These are phyloP conservation scores for Halesus radiatus DNA, from an alignment of 1,140 invertebrate species.

Conservation along the genomic window DNA sequence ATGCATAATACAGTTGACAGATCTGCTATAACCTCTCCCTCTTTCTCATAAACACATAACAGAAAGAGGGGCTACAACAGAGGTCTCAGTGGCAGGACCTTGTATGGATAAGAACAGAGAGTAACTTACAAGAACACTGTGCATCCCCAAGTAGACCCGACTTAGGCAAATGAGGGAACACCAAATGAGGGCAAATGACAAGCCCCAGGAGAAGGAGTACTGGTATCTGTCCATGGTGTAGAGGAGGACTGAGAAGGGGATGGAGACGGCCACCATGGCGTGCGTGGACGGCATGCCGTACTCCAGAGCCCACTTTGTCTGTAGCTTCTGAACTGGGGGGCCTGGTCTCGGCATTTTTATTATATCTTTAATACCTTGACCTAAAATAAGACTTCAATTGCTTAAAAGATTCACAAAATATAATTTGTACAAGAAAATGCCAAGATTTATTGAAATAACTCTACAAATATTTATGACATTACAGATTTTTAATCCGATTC, in stretches of 20 bases:
- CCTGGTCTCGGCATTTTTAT: constrained; percentile 87
- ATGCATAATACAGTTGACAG: no score
- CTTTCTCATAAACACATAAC: no score
- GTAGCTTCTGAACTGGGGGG: constrained; percentile 85
- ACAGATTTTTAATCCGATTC: no score
- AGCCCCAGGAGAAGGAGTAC: constrained; percentile 74
- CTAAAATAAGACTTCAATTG: constrained; percentile 65
- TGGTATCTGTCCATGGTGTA: constrained; percentile 87
- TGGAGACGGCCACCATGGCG: constrained; percentile 89
- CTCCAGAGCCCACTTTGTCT: constrained; percentile 89
- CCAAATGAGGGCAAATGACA: constrained; percentile 74
- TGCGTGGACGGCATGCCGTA: constrained; percentile 96
- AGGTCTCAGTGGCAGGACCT: no score
- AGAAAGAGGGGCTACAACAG: no score
- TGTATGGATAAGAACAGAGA: neutral
- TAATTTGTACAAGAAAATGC: no score
- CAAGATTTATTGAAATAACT: no score
- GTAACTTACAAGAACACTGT: constrained; percentile 80
- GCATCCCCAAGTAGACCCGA: constrained; percentile 93
- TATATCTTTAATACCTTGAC: constrained; percentile 90
- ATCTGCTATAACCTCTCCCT: no score
- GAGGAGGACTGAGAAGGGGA: constrained; percentile 87
- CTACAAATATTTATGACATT: no score
- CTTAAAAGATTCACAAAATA: no score
- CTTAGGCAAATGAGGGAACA: constrained; percentile 86